Base-by-base conservation (phyloP, 2,888 invertebrate species). In the Gastracanthus pulcherrimus region DNA sequence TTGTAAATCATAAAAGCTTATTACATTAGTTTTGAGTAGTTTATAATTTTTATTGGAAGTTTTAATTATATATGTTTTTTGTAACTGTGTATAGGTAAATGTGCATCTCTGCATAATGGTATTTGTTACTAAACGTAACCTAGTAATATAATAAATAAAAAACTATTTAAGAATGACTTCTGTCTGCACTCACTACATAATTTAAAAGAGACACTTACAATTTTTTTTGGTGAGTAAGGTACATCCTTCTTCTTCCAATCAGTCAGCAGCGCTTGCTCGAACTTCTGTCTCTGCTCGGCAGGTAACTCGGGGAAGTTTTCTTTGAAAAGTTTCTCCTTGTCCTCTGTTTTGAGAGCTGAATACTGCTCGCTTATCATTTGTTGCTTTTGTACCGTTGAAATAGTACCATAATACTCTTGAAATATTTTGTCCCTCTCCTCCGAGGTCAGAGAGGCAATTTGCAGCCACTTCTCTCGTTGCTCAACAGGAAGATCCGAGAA, bases 231-330 rank as follows among this genome's bases (percentile, higher is more conserved):
- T 4, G 81, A 79, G 45, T 80, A 70, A 0, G 23, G 26, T 1
- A 2, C 29, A 29, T 79, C 67, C 3, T 77, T 76, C 23, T 78
- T 11, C 82, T 93, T 93, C 89, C 93, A 91, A 86, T 93, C 93
- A 85, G 92, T 93, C 82, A 94, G 69, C 64, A 91, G 85, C 16
- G 91, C 91, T 77, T 90, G 89, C 86, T 94, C 94, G 76, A 94
- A 94, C 87, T 93, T 94, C 84, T 93, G 93, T 89, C 94, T 93
- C 58, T 91, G 91, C 13, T 91, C 91, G 0, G 86, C 84, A n/a
- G 91, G 89, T 5, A 91, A 76, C 80, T 91, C 91, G 0, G 91
- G 91, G 78, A 91, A 91, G 76, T 91, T 91, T 82, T 91, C 91
- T 78, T 91, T 91, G 58, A 91, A 91, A 23, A 91, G 84, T 75